Evolutionary conservation across 2,888 invertebrate species (phyloP).

Genomic region (Polyommatus icarus): DNA sequence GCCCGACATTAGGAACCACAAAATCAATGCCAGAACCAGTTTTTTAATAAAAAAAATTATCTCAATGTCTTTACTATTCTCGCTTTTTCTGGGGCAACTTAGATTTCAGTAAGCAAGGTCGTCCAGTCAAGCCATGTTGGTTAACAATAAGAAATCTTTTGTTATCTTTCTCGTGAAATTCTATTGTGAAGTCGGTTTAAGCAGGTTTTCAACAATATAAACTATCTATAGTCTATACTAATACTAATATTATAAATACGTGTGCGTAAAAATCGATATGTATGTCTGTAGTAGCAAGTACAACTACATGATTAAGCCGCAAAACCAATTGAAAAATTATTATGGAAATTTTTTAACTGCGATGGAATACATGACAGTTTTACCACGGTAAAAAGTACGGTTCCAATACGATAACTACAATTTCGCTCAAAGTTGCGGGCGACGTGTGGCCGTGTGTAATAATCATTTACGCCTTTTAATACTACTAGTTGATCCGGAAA

Average conservation of each 20-base stretch:
- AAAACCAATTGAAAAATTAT: too few relatives aligned
- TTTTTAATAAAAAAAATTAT: neutral
- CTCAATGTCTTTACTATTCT: neutral
- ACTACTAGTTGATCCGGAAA: too few relatives aligned
- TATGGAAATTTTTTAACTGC: too few relatives aligned
- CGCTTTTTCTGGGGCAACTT: conserved; percentile 5
- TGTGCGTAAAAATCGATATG: neutral
- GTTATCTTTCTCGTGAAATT: conserved; percentile 19
- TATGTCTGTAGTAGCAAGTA: too few relatives aligned
- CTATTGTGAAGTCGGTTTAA: neutral
- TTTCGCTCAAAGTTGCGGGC: too few relatives aligned
- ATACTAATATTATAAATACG: neutral
- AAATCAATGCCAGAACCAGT: neutral
- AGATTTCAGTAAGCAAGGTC: conserved; percentile 30
- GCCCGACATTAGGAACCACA: neutral
- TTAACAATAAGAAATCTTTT: conserved; percentile 30
- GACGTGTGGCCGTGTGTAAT: too few relatives aligned
- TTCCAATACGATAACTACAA: too few relatives aligned
- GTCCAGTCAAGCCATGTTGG: conserved; percentile 24
- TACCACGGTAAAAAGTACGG: too few relatives aligned
- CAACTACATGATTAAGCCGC: too few relatives aligned
- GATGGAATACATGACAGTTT: too few relatives aligned
- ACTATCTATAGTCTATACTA: neutral
- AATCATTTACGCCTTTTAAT: too few relatives aligned
- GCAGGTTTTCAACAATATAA: neutral